Conservation (phyloP, 2,797 vertebrate species). For the Acridotheres tristis region DNA sequence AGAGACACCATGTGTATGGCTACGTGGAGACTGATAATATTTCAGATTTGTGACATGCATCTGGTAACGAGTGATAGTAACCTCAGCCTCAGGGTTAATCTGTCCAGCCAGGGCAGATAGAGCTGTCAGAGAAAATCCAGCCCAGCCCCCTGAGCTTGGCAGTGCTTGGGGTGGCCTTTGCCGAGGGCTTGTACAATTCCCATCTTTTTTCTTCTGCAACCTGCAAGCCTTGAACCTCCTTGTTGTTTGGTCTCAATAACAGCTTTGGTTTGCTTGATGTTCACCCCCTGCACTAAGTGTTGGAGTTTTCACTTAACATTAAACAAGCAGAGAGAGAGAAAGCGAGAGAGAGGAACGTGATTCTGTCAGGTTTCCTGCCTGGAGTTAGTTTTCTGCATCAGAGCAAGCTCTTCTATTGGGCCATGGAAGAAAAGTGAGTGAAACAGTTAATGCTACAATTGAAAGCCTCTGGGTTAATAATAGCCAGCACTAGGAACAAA, state of each 20-base stretch:
- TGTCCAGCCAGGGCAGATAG: background rate
- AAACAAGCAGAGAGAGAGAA: background rate
- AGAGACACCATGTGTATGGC: background rate
- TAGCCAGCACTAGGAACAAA: background rate
- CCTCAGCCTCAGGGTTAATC: background rate
- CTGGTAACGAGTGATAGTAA: background rate
- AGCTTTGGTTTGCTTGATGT: background rate
- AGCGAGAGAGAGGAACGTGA: background rate
- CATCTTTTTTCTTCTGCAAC: background rate
- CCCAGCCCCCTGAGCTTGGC: background rate
- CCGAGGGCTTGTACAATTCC: background rate
- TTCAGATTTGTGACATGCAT: constrained; percentile 8
- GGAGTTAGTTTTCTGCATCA: background rate
- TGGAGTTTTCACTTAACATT: background rate
- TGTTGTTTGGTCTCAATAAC: background rate
- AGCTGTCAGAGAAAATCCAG: background rate
- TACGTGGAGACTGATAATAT: background rate
- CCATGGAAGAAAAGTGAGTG: background rate
- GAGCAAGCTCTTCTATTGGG: background rate
- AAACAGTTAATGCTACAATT: constrained; percentile 32
- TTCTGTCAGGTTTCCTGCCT: background rate
- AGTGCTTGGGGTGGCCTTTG: rapidly evolving
- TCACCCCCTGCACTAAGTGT: background rate
- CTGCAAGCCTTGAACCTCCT: background rate
- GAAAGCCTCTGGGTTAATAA: constrained; percentile 48